Evolutionary conservation across 2,888 invertebrate genomes (phyloP).

Genomic region (Brachynemurus nebulosus): DNA sequence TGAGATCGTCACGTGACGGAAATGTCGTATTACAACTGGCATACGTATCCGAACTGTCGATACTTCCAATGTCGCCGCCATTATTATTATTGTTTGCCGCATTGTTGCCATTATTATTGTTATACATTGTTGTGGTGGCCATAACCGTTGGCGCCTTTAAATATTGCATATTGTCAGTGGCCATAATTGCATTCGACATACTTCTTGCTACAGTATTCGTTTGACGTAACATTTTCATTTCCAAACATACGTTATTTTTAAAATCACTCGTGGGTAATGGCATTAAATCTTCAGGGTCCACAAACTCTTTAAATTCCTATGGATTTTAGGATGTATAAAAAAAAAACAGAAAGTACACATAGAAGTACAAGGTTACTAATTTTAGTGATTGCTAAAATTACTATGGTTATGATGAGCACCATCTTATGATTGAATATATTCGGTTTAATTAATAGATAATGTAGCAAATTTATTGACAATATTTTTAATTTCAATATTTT

Average conservation of each 20-base stretch:
- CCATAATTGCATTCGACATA: constrained; percentile 18
- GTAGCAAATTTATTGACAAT: no score
- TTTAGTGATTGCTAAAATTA: no score
- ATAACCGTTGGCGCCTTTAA: constrained; percentile 21
- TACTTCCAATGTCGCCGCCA: constrained; percentile 39
- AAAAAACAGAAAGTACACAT: no score
- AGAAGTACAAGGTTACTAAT: no score
- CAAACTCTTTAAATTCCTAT: constrained; percentile 71
- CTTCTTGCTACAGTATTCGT: constrained; percentile 16
- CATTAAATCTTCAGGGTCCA: constrained; percentile 81
- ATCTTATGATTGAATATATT: not conserved
- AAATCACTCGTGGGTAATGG: constrained; percentile 74
- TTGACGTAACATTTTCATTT: constrained; percentile 47
- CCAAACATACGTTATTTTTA: constrained; percentile 68
- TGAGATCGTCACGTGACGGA: constrained; percentile 50
- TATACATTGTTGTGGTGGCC: constrained; percentile 16
- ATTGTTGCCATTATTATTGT: constrained; percentile 32
- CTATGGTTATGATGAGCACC: no score
- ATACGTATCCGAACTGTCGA: constrained; percentile 82
- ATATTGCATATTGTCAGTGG: constrained; percentile 9
- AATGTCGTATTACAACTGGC: constrained; percentile 93
- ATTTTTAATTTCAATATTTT: no score
- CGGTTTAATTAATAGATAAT: no score
- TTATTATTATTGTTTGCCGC: constrained; percentile 25
- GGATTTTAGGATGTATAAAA: no score